These are phyloP conservation scores for Pristionchus mayeri DNA, from an alignment of 2,888 invertebrate genomes.

Conservation along the genomic window DNA sequence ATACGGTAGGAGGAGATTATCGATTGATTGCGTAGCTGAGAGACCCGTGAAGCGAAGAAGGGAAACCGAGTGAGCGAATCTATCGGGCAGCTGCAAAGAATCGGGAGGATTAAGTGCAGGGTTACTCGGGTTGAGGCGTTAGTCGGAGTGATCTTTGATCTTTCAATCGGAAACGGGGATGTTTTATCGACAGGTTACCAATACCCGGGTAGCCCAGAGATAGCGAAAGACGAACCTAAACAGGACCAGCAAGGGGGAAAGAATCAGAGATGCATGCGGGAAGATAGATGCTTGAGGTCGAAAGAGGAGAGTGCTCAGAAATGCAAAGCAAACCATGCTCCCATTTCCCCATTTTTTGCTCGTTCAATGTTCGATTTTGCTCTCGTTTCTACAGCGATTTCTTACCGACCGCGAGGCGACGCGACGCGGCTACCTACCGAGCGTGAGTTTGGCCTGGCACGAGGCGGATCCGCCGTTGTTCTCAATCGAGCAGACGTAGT, in stretches of 20 bases:
- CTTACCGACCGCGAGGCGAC: constrained; percentile 15
- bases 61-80: background rate
- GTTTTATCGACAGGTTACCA: background rate
- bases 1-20: background rate
- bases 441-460: constrained; percentile 72
- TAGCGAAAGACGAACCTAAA: constrained; percentile 4
- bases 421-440: constrained; percentile 57
- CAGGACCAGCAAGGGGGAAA: background rate
- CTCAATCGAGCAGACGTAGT: constrained; percentile 69
- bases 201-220: background rate
- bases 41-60: background rate
- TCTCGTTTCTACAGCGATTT: constrained; percentile 17
- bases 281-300: background rate
- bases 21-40: constrained; percentile 17
- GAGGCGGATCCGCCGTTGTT: constrained; percentile 74
- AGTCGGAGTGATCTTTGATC: background rate
- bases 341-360: background rate
- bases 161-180: constrained; percentile 7
- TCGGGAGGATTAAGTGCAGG: background rate
- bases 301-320: background rate
- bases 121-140: constrained; percentile 22
- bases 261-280: background rate
- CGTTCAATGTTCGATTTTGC: constrained; percentile 25
- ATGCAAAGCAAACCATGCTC: constrained; percentile 14
- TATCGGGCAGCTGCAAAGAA: constrained; percentile 25